phyloP scores from a whole-genome alignment of 2,888 invertebrate genomes.

The Chrysina gloriosa region DNA sequence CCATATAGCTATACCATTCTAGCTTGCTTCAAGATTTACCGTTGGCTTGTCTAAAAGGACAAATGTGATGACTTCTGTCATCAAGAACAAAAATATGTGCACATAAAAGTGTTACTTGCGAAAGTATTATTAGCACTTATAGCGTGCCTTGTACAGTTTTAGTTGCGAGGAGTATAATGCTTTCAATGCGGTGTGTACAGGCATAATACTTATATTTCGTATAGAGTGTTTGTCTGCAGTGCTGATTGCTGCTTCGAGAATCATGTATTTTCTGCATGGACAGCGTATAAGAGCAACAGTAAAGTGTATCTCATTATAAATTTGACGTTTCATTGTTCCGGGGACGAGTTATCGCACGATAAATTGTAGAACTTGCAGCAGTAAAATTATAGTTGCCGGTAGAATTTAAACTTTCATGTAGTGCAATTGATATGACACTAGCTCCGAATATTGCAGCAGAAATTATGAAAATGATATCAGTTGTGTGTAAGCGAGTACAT shows the following conservation, averaged over 20 bases:
- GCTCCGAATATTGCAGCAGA: constrained; percentile 10
- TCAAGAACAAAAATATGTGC: neutral
- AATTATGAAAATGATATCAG: constrained; percentile 27
- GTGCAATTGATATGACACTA: constrained; percentile 38
- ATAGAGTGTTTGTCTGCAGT: neutral
- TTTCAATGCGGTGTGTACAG: no score
- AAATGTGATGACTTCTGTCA: neutral
- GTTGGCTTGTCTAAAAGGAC: neutral
- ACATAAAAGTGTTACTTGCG: neutral
- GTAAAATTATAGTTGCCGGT: constrained; percentile 37
- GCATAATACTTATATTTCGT: no score
- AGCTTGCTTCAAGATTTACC: no score
- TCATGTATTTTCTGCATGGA: constrained; percentile 20
- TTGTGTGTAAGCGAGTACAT: constrained; percentile 26
- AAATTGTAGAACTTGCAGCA: constrained; percentile 30
- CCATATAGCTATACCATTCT: no score
- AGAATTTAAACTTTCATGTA: constrained; percentile 40
- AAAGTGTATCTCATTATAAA: constrained; percentile 40
- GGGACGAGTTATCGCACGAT: constrained; percentile 36
- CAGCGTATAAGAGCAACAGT: constrained; percentile 11
- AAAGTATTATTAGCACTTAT: neutral
- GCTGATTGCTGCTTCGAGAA: neutral
- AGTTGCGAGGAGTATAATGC: no score
- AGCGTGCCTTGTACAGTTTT: neutral
- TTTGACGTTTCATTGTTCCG: constrained; percentile 41